Evolutionary conservation across 2,113 vertebrate genomes (phyloP).

Genomic region (Erythrocebus patas): DNA sequence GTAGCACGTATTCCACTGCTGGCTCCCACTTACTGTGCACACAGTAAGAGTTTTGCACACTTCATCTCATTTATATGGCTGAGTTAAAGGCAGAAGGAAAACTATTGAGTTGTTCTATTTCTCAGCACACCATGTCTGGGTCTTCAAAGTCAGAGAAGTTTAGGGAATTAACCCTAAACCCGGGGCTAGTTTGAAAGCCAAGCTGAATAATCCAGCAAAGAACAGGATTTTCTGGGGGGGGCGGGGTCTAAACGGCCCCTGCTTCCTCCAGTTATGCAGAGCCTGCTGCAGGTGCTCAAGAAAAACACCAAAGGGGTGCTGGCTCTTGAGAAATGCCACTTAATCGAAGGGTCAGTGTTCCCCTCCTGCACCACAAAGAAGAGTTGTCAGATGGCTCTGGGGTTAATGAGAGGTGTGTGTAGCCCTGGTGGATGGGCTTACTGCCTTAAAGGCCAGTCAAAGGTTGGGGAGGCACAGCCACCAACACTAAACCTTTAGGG

Average conservation of each 20-base stretch:
- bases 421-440: neutral
- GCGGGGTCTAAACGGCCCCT: neutral
- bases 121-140: neutral
- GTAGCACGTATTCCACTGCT: neutral
- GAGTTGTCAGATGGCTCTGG: rapidly evolving
- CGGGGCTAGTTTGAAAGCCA: neutral
- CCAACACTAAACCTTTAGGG: neutral
- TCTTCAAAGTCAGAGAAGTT: neutral
- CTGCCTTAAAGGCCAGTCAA: too few relatives aligned
- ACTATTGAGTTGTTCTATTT: neutral
- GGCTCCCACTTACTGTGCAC: neutral
- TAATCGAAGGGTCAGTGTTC: neutral
- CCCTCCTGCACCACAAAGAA: neutral
- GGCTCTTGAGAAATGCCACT: neutral
- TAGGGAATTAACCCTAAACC: neutral
- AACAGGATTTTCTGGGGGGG: neutral
- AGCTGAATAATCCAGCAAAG: neutral
- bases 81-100: conserved; percentile 1
- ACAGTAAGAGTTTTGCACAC: neutral
- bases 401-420: neutral
- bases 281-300: neutral
- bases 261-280: neutral
- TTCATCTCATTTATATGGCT: neutral
- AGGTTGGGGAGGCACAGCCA: rapidly evolving
- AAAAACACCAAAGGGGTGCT: neutral